phyloP scores from a whole-genome alignment of 2,888 invertebrate species.

The Tetragonisca angustula region DNA sequence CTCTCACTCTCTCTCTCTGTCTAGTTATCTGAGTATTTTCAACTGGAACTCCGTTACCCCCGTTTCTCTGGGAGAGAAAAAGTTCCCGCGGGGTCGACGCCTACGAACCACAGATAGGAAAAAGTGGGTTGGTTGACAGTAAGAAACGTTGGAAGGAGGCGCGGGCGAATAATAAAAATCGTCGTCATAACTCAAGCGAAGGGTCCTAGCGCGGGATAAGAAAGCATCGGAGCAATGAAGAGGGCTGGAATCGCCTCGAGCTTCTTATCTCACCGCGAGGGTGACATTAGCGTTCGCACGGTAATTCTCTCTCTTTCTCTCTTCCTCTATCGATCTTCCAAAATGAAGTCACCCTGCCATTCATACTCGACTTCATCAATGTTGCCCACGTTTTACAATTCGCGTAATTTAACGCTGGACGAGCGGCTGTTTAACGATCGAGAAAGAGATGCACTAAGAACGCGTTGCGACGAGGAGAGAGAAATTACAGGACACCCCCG shows the following conservation, averaged over 20 bases:
- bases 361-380: conserved; percentile 27
- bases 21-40: conserved; percentile 22
- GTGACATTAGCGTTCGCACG: conserved; percentile 82
- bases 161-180: conserved; percentile 84
- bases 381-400: conserved; percentile 34
- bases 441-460: conserved; percentile 17
- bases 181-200: conserved; percentile 81
- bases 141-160: conserved; percentile 60
- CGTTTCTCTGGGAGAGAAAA: conserved; percentile 70
- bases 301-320: conserved; percentile 74
- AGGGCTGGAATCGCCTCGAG: conserved; percentile 62
- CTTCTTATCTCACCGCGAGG: conserved; percentile 82
- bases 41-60: conserved; percentile 17
- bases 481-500: conserved; percentile 37
- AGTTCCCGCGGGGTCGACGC: conserved; percentile 76
- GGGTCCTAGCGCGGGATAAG: conserved; percentile 71
- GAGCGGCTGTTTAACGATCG: conserved; percentile 37
- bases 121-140: conserved; percentile 70
- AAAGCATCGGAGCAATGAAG: conserved; percentile 36
- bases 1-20: not conserved
- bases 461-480: not conserved
- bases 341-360: conserved; percentile 2
- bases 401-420: conserved; percentile 15
- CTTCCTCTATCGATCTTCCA: too few relatives aligned
- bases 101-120: conserved; percentile 79